Conservation (phyloP, 2,797 vertebrate genomes). For the Eleutherodactylus coqui region DNA sequence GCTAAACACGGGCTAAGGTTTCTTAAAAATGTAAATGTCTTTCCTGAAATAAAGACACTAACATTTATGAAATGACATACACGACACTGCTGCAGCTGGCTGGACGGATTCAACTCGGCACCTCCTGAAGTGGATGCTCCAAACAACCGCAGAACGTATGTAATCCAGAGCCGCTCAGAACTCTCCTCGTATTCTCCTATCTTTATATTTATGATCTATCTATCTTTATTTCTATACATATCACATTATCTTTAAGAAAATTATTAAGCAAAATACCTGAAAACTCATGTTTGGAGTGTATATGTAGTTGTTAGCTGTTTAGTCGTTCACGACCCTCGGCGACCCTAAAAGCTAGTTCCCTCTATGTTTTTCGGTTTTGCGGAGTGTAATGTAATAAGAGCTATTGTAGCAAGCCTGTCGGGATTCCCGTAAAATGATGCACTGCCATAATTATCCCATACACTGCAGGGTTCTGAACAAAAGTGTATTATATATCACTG, state of each 20-base stretch:
- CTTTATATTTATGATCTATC: neutral
- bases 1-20: neutral
- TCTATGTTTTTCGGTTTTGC: too few species aligned
- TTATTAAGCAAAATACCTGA: neutral
- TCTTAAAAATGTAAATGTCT: neutral
- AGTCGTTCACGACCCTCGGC: too few species aligned
- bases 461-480: neutral
- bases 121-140: neutral
- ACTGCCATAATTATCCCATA: neutral
- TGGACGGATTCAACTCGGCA: neutral
- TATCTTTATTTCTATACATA: neutral
- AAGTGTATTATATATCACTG: neutral
- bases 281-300: neutral
- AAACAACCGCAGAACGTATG: neutral
- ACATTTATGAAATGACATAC: neutral
- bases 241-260: neutral
- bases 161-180: neutral
- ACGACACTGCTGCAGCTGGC: neutral
- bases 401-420: neutral
- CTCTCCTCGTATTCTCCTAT: neutral
- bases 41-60: neutral
- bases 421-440: neutral
- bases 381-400: too few species aligned
- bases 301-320: too few species aligned
- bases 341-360: too few species aligned